These are phyloP conservation scores for Agrypnia vestita DNA, from an alignment of 1,140 invertebrate species.

Conservation along the genomic window DNA sequence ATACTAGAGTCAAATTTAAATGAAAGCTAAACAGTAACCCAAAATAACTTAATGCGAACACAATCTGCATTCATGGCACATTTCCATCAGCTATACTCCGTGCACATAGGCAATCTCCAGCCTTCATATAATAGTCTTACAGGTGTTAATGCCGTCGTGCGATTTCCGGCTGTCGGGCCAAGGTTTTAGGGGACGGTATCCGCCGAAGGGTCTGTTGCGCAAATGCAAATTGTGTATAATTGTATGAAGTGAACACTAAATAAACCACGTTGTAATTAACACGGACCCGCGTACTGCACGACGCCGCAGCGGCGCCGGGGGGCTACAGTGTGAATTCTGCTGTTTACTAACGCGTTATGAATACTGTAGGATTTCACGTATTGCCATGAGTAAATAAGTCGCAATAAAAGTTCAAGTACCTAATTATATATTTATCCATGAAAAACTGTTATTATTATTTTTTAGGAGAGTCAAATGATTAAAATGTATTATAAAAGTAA, in stretches of 20 bases:
- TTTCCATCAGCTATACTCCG: too few relatives aligned
- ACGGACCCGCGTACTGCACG: slow-evolving; percentile 30
- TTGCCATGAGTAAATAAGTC: too few relatives aligned
- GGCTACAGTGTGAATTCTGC: neutral
- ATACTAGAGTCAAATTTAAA: too few relatives aligned
- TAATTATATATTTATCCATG: too few relatives aligned
- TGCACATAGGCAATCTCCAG: too few relatives aligned
- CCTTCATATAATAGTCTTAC: neutral
- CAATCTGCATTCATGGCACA: too few relatives aligned
- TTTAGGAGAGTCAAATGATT: too few relatives aligned
- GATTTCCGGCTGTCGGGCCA: neutral
- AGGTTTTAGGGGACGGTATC: neutral
- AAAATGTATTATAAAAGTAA: too few relatives aligned
- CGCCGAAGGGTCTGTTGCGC: neutral
- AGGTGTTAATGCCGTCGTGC: neutral
- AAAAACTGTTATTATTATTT: too few relatives aligned
- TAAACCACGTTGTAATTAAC: slow-evolving; percentile 55
- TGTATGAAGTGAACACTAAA: slow-evolving; percentile 52
- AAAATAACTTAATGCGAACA: too few relatives aligned
- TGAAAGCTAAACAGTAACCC: too few relatives aligned
- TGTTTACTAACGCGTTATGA: neutral
- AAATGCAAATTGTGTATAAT: slow-evolving; percentile 54
- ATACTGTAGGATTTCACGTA: neutral
- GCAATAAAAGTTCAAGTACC: too few relatives aligned
- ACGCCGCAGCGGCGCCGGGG: neutral